phyloP scores from a whole-genome alignment of 2,113 vertebrate species.

The Bufo gargarizans region DNA sequence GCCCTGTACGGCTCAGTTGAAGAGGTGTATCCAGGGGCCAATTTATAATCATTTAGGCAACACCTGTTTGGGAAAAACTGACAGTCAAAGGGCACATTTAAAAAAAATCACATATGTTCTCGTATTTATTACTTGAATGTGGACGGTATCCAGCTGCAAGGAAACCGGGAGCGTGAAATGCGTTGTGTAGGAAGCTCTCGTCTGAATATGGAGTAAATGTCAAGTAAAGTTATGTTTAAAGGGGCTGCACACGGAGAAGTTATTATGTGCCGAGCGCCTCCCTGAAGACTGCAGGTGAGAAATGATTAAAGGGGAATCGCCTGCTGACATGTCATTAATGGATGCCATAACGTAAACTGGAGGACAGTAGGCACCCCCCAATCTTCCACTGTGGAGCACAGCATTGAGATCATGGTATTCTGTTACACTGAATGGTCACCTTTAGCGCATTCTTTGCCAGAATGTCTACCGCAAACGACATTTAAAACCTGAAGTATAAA shows the following conservation, averaged over 20 bases:
- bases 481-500: too few species aligned
- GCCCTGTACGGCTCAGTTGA: constrained; percentile 87
- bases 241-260: neutral
- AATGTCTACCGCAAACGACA: too few species aligned
- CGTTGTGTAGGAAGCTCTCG: too few species aligned
- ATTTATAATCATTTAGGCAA: constrained; percentile 99
- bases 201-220: constrained; percentile 17
- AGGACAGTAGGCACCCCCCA: too few species aligned
- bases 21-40: constrained; percentile 96
- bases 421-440: too few species aligned
- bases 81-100: constrained; percentile 87
- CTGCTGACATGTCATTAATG: too few species aligned
- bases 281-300: neutral
- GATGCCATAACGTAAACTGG: too few species aligned
- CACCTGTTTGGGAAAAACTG: constrained; percentile 97
- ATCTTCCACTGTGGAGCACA: too few species aligned
- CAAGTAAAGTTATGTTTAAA: neutral
- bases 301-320: neutral
- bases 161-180: constrained; percentile 64
- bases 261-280: neutral
- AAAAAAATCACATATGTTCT: constrained; percentile 84
- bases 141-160: constrained; percentile 68
- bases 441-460: too few species aligned
- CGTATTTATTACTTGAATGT: constrained; percentile 78
- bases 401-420: too few species aligned